Base-by-base conservation (phyloP, 2,888 invertebrate genomes). In the Acronicta psi region DNA sequence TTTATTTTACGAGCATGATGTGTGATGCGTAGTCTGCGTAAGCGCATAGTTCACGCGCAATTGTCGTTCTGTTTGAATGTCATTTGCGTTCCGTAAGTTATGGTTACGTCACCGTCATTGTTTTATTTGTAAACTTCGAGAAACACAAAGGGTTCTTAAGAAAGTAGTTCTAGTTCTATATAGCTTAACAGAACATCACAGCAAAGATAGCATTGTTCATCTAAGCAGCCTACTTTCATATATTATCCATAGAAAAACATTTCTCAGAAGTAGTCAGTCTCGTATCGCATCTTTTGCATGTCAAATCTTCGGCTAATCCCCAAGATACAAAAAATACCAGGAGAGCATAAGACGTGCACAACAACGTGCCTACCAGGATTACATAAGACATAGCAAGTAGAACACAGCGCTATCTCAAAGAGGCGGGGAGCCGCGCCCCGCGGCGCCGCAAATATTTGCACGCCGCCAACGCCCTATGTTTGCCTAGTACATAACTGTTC, bases 401-500 rank as follows among this genome's bases (percentile, higher is more conserved):
- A 78, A 77, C 73, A 77, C 75, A 72, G 64, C 68, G 71, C 75
- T 80, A 81, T 81, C 83, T 81, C 73, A 68, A 77, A 75, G 78
- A 79, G 82, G 80, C 80, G 80, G 78, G 69, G 71, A 70, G 69
- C 69, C 75, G 74, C 82, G 73, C 73, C 83, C 76, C 78, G 80
- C 75, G 69, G 75, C 74, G 73, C 63, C 68, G 73, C 72, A 86
- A 87, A 87, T 87, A 86, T 88, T 88, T 87, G 84, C 77, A 73
- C 82, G 80, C 73, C 81, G 76, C 83, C 81, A 56, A 65, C 76
- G 83, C 81, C 84, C 85, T 75, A 79, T 87, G 87, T 87, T 87
- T 87, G 85, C 84, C 81, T 82, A 84, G 80, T 84, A 85, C 81
- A 78, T 79, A 74, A 70, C 74, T 72, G 62, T 69, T 69, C 73